phyloP scores from a whole-genome alignment of 35 echinoderm and acorn worm genomes.

The Apostichopus californicus region DNA sequence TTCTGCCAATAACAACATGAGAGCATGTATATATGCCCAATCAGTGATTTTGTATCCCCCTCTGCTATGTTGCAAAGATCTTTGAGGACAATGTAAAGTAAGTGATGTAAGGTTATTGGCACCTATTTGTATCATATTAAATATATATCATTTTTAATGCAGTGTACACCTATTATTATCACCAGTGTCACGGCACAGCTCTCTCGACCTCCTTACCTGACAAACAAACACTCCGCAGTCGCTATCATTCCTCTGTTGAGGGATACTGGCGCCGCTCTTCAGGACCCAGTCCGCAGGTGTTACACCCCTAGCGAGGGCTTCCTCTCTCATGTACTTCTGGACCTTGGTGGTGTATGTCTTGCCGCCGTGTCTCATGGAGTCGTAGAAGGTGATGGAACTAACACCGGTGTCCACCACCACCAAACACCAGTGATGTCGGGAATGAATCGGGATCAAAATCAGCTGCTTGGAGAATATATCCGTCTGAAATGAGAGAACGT shows the following conservation, averaged over 20 bases:
- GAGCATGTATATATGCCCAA: too few relatives aligned
- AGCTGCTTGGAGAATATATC: conserved; percentile 66
- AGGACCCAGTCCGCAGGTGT: conserved; percentile 35
- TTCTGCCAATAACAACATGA: too few relatives aligned
- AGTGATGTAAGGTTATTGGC: too few relatives aligned
- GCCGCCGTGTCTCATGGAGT: conserved; percentile 52
- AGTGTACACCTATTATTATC: too few relatives aligned
- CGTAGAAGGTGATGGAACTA: conserved; percentile 61
- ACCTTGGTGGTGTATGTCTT: conserved; percentile 2
- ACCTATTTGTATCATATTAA: too few relatives aligned
- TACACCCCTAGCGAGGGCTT: conserved; percentile 25
- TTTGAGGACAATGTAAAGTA: too few relatives aligned
- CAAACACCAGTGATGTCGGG: conserved; percentile 67
- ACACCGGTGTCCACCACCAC: conserved; percentile 42
- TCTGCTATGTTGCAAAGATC: too few relatives aligned
- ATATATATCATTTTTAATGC: too few relatives aligned
- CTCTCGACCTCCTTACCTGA: conserved; percentile 55
- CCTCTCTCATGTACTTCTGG: conserved; percentile 35
- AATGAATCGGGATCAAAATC: conserved; percentile 69
- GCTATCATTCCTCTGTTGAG: conserved; percentile 60
- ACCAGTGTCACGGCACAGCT: too few relatives aligned
- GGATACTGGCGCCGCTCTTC: conserved; percentile 23
- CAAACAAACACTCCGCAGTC: conserved; percentile 87
- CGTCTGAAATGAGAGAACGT: conserved; percentile 30
- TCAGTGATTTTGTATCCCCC: too few relatives aligned